Evolutionary conservation across 2,888 invertebrate genomes (phyloP), one percentile per base, ranked within the genome.

Genomic region (Sarcophaga rosellei): DNA sequence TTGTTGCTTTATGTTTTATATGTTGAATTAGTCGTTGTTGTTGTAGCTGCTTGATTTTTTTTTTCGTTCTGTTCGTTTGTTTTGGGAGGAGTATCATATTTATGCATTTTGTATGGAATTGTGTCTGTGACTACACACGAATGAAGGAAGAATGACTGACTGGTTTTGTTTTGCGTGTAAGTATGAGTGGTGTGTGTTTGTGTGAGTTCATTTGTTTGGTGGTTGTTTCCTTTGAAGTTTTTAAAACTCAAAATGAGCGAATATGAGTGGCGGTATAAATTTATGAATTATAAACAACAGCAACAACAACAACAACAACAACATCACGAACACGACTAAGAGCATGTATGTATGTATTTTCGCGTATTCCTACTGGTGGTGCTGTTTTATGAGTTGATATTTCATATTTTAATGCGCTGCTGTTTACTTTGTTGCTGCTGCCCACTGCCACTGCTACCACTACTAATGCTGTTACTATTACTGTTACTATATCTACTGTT

Each of bases 311-410:
- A 83, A 84, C 73, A 83, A 81, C 53, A 72, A 82, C 59, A 59
- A 44, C 62, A 12, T 11, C 66, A 44, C 25, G 53, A 15, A 53
- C 4, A 53, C 53, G 10, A 53, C 3, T 1, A 17, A 53, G 15
- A 15, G 53, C 53, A 15, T 15, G 88, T 89, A 88, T 88, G 53
- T 17, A 15, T 15, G 88, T 89, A 88, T 88, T 88, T 88, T 89
- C 88, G 89, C 88, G 89, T 89, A 89, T 91, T 91, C 91, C 90
- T 91, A 91, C 91, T 91, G 91, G 91, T 90, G 90, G 90, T 91
- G 91, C 53, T 5, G 74, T 87, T 89, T 59, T 84, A 81, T 86
- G 81, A 87, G 82, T 81, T 81, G 61, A 73, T 84, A 63, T 81
- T 79, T 87, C 79, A 81, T 79, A 81, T 86, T 85, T 73, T n/a